A percentile compares a stretch with the other conserved stretches of the same genome.
Conservation (phyloP, 2,888 invertebrate genomes). For the Busseola fusca region DNA sequence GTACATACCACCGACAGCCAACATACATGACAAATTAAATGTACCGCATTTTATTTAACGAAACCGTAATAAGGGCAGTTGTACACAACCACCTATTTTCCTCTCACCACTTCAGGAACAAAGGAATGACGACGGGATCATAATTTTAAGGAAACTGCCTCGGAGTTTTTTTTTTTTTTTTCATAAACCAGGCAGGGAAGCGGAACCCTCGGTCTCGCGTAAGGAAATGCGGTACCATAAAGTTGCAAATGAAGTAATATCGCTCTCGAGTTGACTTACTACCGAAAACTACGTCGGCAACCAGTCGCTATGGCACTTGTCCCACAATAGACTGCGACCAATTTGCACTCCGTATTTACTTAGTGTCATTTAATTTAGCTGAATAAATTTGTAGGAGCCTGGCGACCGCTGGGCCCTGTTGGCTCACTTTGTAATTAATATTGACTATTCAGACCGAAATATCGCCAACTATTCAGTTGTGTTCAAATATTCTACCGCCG, state of each 20-base stretch:
- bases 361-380: constrained; percentile 84
- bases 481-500: constrained; percentile 53
- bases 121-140: constrained; percentile 73
- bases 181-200: constrained; percentile 73
- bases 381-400: constrained; percentile 73
- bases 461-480: constrained; percentile 59
- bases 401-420: constrained; percentile 57
- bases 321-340: constrained; percentile 71
- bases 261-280: constrained; percentile 77
- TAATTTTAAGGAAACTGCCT: constrained; percentile 80
- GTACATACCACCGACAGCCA: constrained; percentile 13
- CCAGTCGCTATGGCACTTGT: constrained; percentile 63
- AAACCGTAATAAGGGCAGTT: constrained; percentile 69
- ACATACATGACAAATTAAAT: constrained; percentile 69
- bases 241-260: constrained; percentile 88
- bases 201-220: constrained; percentile 71
- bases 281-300: constrained; percentile 72
- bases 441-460: constrained; percentile 73
- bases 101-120: constrained; percentile 70
- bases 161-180: constrained; percentile 69
- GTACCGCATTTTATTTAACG: constrained; percentile 68
- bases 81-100: constrained; percentile 68
- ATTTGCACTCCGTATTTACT: constrained; percentile 79
- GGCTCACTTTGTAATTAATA: constrained; percentile 78
- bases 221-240: constrained; percentile 80